These are phyloP conservation scores for Esox masquinongy DNA, from an alignment of 2,797 vertebrate species.

Conservation along the genomic window DNA sequence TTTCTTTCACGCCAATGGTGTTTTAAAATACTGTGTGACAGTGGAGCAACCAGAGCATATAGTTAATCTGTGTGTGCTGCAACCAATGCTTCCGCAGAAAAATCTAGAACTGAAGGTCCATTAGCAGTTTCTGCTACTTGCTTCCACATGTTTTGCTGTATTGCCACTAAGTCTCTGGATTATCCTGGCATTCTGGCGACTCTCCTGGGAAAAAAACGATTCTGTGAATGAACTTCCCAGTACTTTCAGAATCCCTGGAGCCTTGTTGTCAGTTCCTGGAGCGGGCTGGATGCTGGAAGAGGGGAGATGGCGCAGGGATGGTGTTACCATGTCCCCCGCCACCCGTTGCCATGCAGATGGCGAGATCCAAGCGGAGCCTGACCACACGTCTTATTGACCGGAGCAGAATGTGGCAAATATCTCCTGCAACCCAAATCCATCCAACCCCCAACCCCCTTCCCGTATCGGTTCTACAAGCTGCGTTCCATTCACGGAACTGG, in stretches of 20 bases:
- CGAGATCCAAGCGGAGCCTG: not conserved
- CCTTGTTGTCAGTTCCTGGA: constrained; percentile 29
- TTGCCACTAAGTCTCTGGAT: too few relatives aligned
- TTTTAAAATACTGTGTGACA: not conserved
- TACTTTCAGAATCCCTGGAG: constrained; percentile 56
- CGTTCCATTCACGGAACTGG: constrained; percentile 35
- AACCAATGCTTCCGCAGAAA: not conserved
- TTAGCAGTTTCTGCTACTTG: not conserved
- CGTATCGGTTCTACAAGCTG: constrained; percentile 8
- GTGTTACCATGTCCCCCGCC: constrained; percentile 48
- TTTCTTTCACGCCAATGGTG: not conserved
- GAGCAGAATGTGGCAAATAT: constrained; percentile 24
- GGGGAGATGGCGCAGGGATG: constrained; percentile 16
- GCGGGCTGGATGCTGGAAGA: constrained; percentile 23
- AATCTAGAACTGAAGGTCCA: not conserved
- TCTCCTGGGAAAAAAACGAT: too few relatives aligned
- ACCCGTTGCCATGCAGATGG: constrained; percentile 62
- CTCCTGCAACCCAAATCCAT: constrained; percentile 6
- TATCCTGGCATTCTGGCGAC: too few relatives aligned
- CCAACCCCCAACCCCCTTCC: not conserved
- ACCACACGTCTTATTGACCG: constrained; percentile 29
- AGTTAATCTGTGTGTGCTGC: not conserved
- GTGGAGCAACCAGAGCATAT: not conserved
- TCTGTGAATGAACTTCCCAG: not conserved
- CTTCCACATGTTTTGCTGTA: too few relatives aligned